Conservation (phyloP, 2,113 vertebrate genomes). For the Catagonus wagneri region DNA sequence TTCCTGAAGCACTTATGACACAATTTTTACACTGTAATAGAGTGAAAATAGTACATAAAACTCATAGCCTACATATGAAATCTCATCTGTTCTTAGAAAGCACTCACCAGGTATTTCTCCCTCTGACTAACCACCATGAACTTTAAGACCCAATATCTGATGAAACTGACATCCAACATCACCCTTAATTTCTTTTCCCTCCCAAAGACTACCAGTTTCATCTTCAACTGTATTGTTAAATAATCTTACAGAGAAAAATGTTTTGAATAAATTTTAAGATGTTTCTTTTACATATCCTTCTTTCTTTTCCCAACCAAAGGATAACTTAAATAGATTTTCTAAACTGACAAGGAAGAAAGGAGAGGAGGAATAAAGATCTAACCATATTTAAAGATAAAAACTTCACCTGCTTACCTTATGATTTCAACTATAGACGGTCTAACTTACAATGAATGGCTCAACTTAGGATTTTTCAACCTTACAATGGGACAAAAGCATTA, state of each 20-base stretch:
- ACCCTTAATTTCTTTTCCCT: neutral
- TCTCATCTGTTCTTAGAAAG: slow-evolving; percentile 62
- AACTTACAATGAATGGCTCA: neutral
- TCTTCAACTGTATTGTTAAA: neutral
- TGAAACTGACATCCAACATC: neutral
- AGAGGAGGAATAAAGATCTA: neutral
- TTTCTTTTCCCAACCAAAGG: slow-evolving; percentile 2
- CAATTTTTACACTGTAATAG: neutral
- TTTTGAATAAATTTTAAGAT: neutral
- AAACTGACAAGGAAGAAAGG: neutral
- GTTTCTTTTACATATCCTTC: neutral
- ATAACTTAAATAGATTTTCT: slow-evolving; percentile 27
- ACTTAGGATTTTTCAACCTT: neutral
- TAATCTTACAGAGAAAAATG: neutral
- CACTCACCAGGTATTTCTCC: neutral
- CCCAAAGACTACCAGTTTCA: neutral
- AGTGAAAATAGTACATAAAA: neutral
- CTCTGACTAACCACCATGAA: neutral
- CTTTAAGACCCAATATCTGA: neutral
- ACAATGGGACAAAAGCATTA: neutral
- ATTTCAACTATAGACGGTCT: neutral
- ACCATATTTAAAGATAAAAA: slow-evolving; percentile 45
- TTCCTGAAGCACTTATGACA: neutral
- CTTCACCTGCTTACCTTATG: slow-evolving; percentile 15
- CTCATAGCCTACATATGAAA: neutral